phyloP scores from a whole-genome alignment of 1,140 invertebrate genomes.

The Psilanteris sp. region DNA sequence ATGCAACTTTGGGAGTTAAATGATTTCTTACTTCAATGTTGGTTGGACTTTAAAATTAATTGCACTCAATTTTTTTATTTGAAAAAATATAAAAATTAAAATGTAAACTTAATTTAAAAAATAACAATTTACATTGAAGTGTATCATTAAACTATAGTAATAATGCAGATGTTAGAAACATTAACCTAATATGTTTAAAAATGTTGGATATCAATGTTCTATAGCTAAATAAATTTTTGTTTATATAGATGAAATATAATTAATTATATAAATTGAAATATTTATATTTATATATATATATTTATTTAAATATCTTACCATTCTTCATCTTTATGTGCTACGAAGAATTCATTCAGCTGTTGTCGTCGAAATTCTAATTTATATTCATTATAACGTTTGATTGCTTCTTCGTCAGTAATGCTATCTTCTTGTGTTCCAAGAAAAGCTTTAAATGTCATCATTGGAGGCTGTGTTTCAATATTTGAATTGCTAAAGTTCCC shows the following conservation, averaged over 20 bases:
- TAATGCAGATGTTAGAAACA: conserved; percentile 37
- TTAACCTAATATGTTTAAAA: no score
- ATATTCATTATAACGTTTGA: conserved; percentile 99
- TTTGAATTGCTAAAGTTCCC: conserved; percentile 78
- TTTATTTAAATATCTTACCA: conserved; percentile 86
- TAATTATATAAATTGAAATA: no score
- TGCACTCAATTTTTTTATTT: conserved; percentile 4
- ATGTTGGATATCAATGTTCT: no score
- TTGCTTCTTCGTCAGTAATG: conserved; percentile 97
- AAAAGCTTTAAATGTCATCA: conserved; percentile 99
- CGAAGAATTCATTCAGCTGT: conserved; percentile 99
- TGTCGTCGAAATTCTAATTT: conserved; percentile 97
- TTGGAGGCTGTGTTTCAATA: conserved; percentile 90
- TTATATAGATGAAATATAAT: no score
- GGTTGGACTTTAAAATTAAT: conserved; percentile 16
- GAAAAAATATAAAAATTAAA: neutral
- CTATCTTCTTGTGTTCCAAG: conserved; percentile 97
- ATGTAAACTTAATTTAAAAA: conserved; percentile 22
- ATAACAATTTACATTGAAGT: conserved; percentile 11
- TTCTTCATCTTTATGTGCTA: conserved; percentile 99
- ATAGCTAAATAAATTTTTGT: no score
- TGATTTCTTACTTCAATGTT: conserved; percentile 20
- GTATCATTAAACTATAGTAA: conserved; percentile 39
- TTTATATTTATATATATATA: no score
- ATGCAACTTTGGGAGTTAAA: conserved; percentile 29